Evolutionary conservation across 2,888 invertebrate genomes (phyloP).

Genomic region (Cacoxenus indagator): DNA sequence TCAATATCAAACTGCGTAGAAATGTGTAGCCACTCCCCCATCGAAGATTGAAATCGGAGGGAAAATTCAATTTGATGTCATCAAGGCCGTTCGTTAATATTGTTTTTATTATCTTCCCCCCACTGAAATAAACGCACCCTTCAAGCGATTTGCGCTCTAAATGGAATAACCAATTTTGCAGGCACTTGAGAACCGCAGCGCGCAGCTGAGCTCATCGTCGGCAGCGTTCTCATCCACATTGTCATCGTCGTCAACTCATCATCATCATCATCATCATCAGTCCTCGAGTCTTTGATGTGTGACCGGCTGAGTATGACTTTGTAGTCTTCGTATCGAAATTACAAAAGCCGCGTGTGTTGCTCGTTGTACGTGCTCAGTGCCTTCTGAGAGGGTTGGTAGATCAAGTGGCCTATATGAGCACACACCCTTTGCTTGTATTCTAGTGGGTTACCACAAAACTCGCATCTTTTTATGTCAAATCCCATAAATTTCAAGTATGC

Average conservation of each 20-base stretch:
- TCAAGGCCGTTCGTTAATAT: background rate
- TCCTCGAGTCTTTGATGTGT: conserved; percentile 42
- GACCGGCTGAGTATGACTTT: background rate
- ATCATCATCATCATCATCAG: no score
- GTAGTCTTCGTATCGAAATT: background rate
- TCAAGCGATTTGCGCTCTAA: background rate
- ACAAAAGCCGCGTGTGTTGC: background rate
- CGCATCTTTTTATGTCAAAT: conserved; percentile 40
- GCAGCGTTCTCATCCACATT: no score
- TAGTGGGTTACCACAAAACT: background rate
- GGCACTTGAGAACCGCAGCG: background rate
- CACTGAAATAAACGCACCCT: background rate
- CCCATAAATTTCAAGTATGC: conserved; percentile 61
- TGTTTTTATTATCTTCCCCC: background rate
- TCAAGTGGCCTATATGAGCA: conserved; percentile 1
- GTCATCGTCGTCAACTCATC: no score
- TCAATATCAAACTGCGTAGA: background rate
- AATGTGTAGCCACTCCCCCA: background rate
- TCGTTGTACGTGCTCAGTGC: background rate
- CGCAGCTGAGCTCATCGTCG: conserved; percentile 58
- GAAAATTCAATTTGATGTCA: background rate
- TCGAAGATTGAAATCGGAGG: background rate
- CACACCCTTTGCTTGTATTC: no score
- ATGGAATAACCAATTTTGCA: background rate
- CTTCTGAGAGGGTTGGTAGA: background rate